These are phyloP conservation scores for Rotaria sp. DNA, from an alignment of 2,888 invertebrate genomes.

Conservation along the genomic window DNA sequence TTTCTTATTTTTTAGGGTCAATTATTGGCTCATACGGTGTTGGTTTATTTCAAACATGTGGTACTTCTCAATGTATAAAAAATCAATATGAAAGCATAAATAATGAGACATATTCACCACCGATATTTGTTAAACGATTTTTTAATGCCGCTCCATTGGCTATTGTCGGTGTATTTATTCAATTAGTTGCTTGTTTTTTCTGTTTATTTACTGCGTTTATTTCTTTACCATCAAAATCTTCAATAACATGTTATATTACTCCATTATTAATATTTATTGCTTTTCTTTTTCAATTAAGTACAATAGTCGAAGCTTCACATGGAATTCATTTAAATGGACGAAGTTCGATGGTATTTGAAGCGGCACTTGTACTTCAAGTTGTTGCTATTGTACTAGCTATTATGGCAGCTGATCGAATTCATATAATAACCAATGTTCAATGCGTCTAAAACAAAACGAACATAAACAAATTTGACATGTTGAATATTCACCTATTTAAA, in stretches of 20 bases:
- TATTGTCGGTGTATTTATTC: neutral
- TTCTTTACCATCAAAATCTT: neutral
- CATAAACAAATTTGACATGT: too few species aligned
- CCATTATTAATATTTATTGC: neutral
- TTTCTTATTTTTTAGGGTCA: neutral
- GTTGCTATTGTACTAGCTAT: neutral
- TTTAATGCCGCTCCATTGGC: neutral
- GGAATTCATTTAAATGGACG: neutral
- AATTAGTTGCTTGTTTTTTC: neutral
- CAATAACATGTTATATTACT: neutral
- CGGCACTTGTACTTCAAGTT: neutral
- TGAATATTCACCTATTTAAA: too few species aligned
- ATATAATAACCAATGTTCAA: neutral
- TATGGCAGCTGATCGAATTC: neutral
- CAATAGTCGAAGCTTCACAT: neutral
- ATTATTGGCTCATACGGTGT: neutral
- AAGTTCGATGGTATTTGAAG: neutral
- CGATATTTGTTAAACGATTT: neutral
- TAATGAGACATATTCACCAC: neutral
- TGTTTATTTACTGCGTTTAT: neutral
- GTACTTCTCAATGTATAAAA: neutral
- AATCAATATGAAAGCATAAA: neutral
- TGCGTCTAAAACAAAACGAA: neutral
- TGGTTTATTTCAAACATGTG: slow-evolving; percentile 23
- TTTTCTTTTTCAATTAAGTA: neutral